Base-by-base conservation (phyloP, 2,797 vertebrate species). In the Diplodus puntazzo region DNA sequence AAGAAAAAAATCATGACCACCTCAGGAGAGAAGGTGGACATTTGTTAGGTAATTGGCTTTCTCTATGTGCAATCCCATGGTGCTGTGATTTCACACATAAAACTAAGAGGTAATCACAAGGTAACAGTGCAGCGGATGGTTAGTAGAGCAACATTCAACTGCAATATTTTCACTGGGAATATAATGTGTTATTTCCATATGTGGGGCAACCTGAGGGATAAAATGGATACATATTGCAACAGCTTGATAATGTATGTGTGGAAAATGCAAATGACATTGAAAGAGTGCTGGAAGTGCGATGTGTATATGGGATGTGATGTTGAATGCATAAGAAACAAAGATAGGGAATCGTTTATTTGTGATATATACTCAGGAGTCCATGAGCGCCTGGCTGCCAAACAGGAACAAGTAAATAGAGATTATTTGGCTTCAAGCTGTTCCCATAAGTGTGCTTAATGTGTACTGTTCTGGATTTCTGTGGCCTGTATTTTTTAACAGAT, bases 21-120 rank as follows among this genome's bases (percentile, higher is more conserved):
- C 88, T 82, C 79, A 58, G 83, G 79, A 90, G 85, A 91, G 80
- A 90, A 88, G 87, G 78, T 89, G 91, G 84, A 90, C 90, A 87
- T 92, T 90, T 91, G 91, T 92, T 87, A 70, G 85, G 70, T 91
- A 93, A 96, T 94, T 94, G 89, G 76, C 82, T 93, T 87, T 78
- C 82, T 84, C 71, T 87, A 88, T 88, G 90, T 87, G 79, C 80
- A 81, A 79, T 94, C 89, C 89, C 79, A 81, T 73, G 81, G 83
- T 75, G 80, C 69, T 65, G 80, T 81, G 73, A 89, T 90, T 92
- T 85, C 83, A 87, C 87, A 86, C 73, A 68, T 76, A 86, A 91
- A 93, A 92, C 87, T 89, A 87, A 90, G 87, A 80, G 84, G 85
- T 91, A 92, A 92, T 92, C 87, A 89, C 75, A 88, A 84, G 82